Evolutionary conservation across 2,797 vertebrate species (phyloP).

Genomic region (Salarias fasciatus): DNA sequence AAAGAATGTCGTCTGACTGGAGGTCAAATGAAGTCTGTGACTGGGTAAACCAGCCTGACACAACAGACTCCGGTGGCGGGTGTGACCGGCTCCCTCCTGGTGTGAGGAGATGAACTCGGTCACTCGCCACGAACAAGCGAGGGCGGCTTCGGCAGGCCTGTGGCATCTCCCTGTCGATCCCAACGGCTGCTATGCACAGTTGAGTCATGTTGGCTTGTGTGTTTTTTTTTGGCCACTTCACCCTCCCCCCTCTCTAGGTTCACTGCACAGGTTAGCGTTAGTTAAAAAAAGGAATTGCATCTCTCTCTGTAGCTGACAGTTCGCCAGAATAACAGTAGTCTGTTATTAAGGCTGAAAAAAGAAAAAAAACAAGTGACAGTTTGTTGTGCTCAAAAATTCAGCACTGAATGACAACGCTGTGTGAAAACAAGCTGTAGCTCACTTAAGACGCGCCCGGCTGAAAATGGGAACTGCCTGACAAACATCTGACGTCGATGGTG

Average conservation of each 20-base stretch:
- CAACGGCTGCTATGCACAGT: slow-evolving; percentile 60
- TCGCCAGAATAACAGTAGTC: slow-evolving; percentile 25
- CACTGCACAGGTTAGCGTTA: slow-evolving; percentile 15
- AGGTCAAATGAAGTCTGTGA: slow-evolving; percentile 28
- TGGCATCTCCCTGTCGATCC: slow-evolving; percentile 42
- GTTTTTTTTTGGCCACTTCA: slow-evolving; percentile 16
- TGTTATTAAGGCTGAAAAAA: slow-evolving; percentile 27
- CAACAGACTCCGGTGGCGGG: slow-evolving; percentile 32
- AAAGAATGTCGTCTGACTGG: slow-evolving; percentile 62
- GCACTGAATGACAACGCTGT: slow-evolving; percentile 39
- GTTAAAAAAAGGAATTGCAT: slow-evolving; percentile 14
- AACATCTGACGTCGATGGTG: slow-evolving; percentile 19
- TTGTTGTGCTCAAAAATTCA: slow-evolving; percentile 16
- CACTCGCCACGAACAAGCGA: slow-evolving; percentile 44
- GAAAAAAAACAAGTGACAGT: slow-evolving; percentile 19
- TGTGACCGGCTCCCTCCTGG: slow-evolving; percentile 12
- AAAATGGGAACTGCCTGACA: slow-evolving; percentile 29
- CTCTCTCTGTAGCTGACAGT: slow-evolving; percentile 15
- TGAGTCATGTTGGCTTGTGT: slow-evolving; percentile 53
- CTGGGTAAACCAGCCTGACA: slow-evolving; percentile 29
- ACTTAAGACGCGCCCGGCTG: slow-evolving; percentile 26
- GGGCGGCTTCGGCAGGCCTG: slow-evolving; percentile 32
- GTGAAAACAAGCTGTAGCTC: slow-evolving; percentile 42
- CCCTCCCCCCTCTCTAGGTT: slow-evolving; percentile 20
- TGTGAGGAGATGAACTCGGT: slow-evolving; percentile 20